phyloP scores from a whole-genome alignment of 1,140 invertebrate species.

The Lucilia sericata region DNA sequence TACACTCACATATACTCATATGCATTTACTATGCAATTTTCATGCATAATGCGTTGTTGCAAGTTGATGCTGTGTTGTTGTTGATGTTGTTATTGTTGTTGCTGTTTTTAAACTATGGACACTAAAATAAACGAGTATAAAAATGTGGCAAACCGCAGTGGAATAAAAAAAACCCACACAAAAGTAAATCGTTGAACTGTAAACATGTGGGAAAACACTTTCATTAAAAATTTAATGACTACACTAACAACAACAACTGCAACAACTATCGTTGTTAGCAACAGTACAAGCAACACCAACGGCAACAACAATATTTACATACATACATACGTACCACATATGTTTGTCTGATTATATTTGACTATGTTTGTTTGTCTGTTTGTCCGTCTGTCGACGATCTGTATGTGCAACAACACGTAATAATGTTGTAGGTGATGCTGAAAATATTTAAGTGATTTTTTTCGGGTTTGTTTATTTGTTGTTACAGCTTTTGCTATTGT shows the following conservation, averaged over 20 bases:
- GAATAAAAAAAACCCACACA: constrained; percentile 37
- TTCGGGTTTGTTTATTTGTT: neutral
- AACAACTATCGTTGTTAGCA: no score
- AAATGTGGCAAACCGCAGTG: constrained; percentile 37
- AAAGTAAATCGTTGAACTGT: constrained; percentile 45
- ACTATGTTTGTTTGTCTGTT: neutral
- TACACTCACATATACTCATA: neutral
- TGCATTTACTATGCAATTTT: constrained; percentile 15
- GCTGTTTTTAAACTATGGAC: constrained; percentile 26
- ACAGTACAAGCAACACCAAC: constrained; percentile 5
- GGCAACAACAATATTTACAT: neutral
- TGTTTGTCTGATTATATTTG: neutral
- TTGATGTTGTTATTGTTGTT: no score
- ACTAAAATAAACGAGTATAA: constrained; percentile 39
- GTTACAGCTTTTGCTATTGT: neutral
- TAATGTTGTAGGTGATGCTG: constrained; percentile 3
- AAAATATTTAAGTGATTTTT: neutral
- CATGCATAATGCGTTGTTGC: neutral
- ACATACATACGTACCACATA: no score
- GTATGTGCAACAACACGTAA: neutral
- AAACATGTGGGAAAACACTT: constrained; percentile 48
- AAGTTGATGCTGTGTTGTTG: neutral
- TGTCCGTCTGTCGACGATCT: neutral
- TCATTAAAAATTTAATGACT: constrained; percentile 47
- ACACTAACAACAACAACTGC: neutral